Evolutionary conservation across 2,888 invertebrate genomes (phyloP), one percentile per base, ranked within the genome.

Genomic region (Sussaba pulchella): DNA sequence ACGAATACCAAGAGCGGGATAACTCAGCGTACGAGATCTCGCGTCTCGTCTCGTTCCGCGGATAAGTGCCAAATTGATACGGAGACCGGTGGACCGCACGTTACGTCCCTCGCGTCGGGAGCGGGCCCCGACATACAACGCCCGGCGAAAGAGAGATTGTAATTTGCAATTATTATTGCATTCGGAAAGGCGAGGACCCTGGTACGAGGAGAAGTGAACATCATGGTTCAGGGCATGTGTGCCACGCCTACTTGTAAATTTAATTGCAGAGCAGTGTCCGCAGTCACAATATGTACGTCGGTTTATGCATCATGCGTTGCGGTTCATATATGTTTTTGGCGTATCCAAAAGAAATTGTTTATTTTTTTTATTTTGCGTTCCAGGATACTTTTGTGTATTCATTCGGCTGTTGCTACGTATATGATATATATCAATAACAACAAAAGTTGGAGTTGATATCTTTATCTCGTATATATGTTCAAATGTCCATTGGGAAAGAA

Each of bases 141-240:
- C 78, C n/a, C n/a, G n/a, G n/a, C n/a, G n/a, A n/a, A 79, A 71
- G 64, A 73, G 77, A 81, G 80, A 83, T 76, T 83, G 86, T 84
- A 87, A 87, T 86, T 86, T 87, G 87, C 86, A 87, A 87, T 87
- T 86, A 88, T 85, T 84, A 80, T 79, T 81, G 6, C 31, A 31
- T 74, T 76, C 43, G 76, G 41, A 64, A 78, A 59, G 64, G 73
- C 52, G 70, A 47, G 52, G 76, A 70, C 61, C 70, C 31, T 6
- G 26, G 36, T 59, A 19, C 54, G 47, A 47, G 10, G 24, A 43
- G 59, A n/a, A n/a, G n/a, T n/a, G n/a, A 66, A 59, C 64, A 59
- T 57, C 54, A 26, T 36, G 66, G 39, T 50, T 41, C 61, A 31
- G 50, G 74, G 43, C 59, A 66, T 59, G 14, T 31, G 50, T 17